Percentiles rank a stretch among this genome's conserved stretches.
These are phyloP conservation scores for Chironomus tentans DNA, from an alignment of 2,888 invertebrate species.

Conservation along the genomic window DNA sequence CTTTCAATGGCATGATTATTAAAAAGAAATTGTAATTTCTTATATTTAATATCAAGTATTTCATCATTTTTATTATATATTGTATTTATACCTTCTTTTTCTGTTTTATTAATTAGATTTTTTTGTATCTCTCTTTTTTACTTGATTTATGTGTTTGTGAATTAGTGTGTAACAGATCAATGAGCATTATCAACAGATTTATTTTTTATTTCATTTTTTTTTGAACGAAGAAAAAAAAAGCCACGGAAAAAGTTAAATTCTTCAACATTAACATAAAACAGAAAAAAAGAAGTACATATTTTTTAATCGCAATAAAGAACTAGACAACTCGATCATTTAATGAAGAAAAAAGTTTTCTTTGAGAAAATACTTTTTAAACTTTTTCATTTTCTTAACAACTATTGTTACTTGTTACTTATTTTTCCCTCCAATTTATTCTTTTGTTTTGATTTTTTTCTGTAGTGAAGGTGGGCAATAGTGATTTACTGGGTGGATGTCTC, in stretches of 20 bases:
- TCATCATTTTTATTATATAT: background rate
- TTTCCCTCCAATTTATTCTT: too few species aligned
- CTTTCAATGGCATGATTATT: conserved; percentile 9
- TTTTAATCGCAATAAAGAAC: background rate
- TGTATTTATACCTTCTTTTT: background rate
- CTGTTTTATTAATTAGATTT: background rate
- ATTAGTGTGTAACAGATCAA: conserved; percentile 5
- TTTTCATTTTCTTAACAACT: too few species aligned
- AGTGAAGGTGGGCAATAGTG: too few species aligned
- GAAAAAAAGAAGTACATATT: background rate
- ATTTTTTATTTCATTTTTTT: background rate
- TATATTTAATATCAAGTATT: background rate
- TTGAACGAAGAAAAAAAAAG: background rate
- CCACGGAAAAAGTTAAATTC: background rate
- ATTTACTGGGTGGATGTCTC: too few species aligned
- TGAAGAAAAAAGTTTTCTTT: background rate
- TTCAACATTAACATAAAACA: too few species aligned
- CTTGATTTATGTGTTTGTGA: background rate
- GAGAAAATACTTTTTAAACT: background rate
- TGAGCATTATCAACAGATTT: conserved; percentile 19
- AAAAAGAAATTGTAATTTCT: background rate
- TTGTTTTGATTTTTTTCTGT: too few species aligned
- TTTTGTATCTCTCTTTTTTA: background rate
- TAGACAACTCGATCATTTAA: conserved; percentile 5
- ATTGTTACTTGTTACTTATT: too few species aligned